These are phyloP conservation scores for Coluber constrictor DNA, from an alignment of 2,797 vertebrate genomes.

Conservation along the genomic window DNA sequence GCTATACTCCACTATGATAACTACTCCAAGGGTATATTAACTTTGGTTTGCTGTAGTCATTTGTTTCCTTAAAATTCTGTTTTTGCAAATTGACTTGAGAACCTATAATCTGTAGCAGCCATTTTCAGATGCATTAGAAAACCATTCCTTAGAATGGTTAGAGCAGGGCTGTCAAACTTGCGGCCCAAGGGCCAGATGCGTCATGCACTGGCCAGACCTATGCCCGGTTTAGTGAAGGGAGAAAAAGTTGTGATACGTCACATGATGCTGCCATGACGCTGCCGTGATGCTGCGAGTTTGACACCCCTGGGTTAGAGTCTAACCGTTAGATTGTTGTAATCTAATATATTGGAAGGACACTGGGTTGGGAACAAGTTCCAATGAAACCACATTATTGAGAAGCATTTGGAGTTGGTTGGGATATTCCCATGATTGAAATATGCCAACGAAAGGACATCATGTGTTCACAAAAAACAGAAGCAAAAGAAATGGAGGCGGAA, in stretches of 20 bases:
- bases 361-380: neutral
- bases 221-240: too few relatives aligned
- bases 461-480: neutral
- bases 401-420: neutral
- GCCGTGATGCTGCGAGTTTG: too few relatives aligned
- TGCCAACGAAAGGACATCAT: neutral
- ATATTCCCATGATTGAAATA: neutral
- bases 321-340: neutral
- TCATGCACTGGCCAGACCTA: too few relatives aligned
- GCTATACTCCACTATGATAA: neutral
- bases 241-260: accelerated
- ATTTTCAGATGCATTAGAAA: neutral
- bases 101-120: neutral
- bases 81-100: neutral
- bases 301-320: too few relatives aligned
- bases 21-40: neutral
- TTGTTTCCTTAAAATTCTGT: neutral
- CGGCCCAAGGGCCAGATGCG: accelerated
- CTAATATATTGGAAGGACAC: neutral
- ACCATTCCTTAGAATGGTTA: neutral
- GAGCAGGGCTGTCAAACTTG: too few relatives aligned
- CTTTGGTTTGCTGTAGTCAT: neutral
- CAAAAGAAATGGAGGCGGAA: neutral
- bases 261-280: too few relatives aligned
- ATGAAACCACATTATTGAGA: neutral